phyloP scores from a whole-genome alignment of 2,797 vertebrate species.

The Pseudomugil tenellus region DNA sequence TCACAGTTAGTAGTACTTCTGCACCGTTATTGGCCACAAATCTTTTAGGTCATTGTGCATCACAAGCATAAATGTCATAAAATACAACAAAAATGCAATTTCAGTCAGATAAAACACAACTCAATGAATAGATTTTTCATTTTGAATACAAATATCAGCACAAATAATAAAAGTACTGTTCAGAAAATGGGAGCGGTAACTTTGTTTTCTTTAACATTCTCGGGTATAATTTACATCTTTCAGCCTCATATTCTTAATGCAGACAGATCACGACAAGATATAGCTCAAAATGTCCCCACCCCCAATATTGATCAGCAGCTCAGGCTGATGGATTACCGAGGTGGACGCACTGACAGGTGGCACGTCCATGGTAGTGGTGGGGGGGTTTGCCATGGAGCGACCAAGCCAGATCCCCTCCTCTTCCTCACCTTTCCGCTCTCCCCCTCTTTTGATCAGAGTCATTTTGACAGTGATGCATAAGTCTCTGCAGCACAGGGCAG shows the following conservation, averaged over 20 bases:
- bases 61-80: not conserved
- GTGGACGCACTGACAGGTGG: constrained; percentile 69
- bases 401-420: constrained; percentile 53
- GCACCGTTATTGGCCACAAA: not conserved
- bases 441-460: constrained; percentile 70
- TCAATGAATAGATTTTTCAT: not conserved
- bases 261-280: constrained; percentile 62
- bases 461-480: constrained; percentile 78
- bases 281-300: constrained; percentile 67
- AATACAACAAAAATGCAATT: not conserved
- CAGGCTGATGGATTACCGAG: constrained; percentile 75
- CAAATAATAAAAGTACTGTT: not conserved
- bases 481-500: constrained; percentile 55
- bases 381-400: constrained; percentile 58
- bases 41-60: not conserved
- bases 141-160: not conserved
- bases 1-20: not conserved
- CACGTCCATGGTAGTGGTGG: constrained; percentile 60
- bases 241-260: constrained; percentile 50
- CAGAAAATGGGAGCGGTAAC: not conserved
- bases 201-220: not conserved
- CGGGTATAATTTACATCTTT: constrained; percentile 30
- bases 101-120: not conserved
- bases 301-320: constrained; percentile 72
- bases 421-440: constrained; percentile 9